Percentiles rank a stretch among this genome's conserved stretches.
Evolutionary conservation across 2,113 vertebrate genomes (phyloP).

Genomic region (Neoarius graeffei): DNA sequence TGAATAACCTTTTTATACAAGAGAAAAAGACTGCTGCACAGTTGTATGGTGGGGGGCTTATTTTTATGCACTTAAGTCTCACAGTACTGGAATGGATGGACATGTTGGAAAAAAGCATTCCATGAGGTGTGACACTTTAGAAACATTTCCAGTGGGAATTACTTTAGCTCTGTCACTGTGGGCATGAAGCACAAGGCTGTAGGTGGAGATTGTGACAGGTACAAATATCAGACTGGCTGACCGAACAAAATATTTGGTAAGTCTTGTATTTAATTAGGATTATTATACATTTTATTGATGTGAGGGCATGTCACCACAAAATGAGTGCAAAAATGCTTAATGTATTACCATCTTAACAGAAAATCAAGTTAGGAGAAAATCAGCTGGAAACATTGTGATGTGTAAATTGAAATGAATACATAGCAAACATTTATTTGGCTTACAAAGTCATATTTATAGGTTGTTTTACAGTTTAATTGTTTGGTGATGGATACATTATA

Average conservation of each 20-base stretch:
- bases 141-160: not conserved
- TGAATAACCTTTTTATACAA: not conserved
- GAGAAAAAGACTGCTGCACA: not conserved
- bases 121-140: not conserved
- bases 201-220: not conserved
- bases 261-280: not conserved
- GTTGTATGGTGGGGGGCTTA: not conserved
- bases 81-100: not conserved
- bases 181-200: not conserved
- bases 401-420: no score
- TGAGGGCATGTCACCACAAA: no score
- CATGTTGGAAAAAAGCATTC: not conserved
- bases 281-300: not conserved
- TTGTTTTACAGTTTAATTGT: no score
- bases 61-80: not conserved
- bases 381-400: no score
- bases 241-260: not conserved
- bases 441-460: no score
- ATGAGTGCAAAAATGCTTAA: no score
- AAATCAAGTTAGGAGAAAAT: no score
- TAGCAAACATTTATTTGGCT: no score
- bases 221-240: not conserved
- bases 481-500: no score
- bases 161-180: conserved; percentile 24
- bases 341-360: no score